phyloP scores from a whole-genome alignment of 2,797 vertebrate species.

The Notolepis coatsorum region DNA sequence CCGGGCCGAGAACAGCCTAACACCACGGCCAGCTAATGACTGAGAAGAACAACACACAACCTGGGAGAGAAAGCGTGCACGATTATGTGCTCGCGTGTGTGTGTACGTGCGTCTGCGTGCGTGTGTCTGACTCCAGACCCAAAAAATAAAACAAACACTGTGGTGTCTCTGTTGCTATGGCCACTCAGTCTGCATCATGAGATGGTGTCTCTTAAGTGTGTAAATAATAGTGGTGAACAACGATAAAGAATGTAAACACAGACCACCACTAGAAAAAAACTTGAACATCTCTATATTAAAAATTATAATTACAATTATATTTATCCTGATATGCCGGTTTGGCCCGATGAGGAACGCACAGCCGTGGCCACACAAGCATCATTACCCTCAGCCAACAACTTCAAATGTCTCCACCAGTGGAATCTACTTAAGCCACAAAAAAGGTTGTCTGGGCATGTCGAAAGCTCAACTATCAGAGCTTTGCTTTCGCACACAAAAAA shows the following conservation, averaged over 20 bases:
- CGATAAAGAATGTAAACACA: conserved; percentile 1
- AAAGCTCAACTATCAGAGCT: conserved; percentile 41
- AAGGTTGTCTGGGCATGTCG: conserved; percentile 49
- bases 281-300: too few species aligned
- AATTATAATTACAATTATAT: too few species aligned
- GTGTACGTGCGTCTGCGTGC: conserved; percentile 2
- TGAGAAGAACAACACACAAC: conserved; percentile 55
- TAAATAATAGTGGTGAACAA: conserved; percentile 14
- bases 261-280: conserved; percentile 8
- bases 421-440: conserved; percentile 60
- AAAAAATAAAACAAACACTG: conserved; percentile 49
- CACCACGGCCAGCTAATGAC: conserved; percentile 75
- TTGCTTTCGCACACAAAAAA: conserved; percentile 29
- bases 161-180: conserved; percentile 29
- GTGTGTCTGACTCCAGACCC: conserved; percentile 4
- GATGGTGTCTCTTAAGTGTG: conserved; percentile 12
- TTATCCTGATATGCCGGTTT: conserved; percentile 41
- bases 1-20: conserved; percentile 69
- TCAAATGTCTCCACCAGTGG: conserved; percentile 61
- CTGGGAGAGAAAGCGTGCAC: conserved; percentile 29
- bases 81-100: background rate
- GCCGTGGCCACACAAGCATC: conserved; percentile 51
- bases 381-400: conserved; percentile 56
- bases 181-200: conserved; percentile 44
- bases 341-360: conserved; percentile 17